These are phyloP conservation scores for Callocephalon fimbriatum DNA, from an alignment of 2,113 vertebrate genomes.

Conservation along the genomic window DNA sequence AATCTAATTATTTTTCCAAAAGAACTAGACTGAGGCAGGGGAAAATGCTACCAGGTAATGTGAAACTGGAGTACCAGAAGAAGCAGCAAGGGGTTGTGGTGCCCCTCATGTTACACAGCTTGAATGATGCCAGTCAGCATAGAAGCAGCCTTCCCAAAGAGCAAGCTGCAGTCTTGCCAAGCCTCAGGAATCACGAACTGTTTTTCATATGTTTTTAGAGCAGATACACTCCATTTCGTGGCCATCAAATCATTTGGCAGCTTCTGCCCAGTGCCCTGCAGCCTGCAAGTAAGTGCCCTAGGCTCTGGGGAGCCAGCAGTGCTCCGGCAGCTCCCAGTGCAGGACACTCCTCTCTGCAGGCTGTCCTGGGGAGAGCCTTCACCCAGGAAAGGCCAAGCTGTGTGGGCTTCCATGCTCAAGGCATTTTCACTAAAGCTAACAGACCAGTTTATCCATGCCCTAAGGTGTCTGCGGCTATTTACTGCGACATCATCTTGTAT, in stretches of 20 bases:
- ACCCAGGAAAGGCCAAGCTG: neutral
- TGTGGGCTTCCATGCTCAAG: neutral
- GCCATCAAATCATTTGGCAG: neutral
- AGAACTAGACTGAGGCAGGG: neutral
- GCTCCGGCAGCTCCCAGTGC: neutral
- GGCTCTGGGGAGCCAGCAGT: neutral
- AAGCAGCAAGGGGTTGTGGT: neutral
- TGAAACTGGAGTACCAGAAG: neutral
- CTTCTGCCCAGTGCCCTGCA: neutral
- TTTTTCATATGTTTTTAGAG: neutral
- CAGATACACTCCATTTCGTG: neutral
- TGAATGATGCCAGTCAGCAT: neutral
- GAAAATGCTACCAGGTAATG: neutral
- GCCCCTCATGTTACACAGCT: neutral
- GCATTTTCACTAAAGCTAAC: neutral
- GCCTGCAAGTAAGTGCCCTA: neutral
- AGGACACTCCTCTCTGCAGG: neutral
- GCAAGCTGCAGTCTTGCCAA: neutral
- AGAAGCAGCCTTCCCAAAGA: neutral
- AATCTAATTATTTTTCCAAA: neutral
- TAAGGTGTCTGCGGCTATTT: neutral
- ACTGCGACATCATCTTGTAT: neutral
- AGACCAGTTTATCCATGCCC: constrained; percentile 21
- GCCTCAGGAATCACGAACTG: neutral
- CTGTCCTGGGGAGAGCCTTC: neutral